Percentiles rank a stretch among this genome's conserved stretches.
These are phyloP conservation scores for Pipistrellus pygmaeus DNA, from an alignment of 2,797 vertebrate genomes.

Conservation along the genomic window DNA sequence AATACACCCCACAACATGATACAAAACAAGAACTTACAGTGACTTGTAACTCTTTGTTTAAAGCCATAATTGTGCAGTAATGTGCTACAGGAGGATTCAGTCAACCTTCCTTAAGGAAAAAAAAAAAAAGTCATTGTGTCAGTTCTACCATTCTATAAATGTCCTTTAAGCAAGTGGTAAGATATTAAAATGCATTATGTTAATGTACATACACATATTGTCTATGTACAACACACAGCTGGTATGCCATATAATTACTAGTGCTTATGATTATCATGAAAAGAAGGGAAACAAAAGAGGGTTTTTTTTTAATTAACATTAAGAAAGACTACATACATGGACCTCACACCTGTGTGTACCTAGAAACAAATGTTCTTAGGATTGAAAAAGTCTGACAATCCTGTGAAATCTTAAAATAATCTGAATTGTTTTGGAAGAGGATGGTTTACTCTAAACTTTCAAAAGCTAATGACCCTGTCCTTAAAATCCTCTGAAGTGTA, in stretches of 20 bases:
- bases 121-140: neutral
- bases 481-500: constrained; percentile 67
- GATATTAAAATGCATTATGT: constrained; percentile 49
- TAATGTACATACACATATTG: constrained; percentile 53
- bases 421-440: constrained; percentile 57
- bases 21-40: constrained; percentile 51
- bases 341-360: neutral
- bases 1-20: constrained; percentile 20
- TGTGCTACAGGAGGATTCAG: constrained; percentile 6
- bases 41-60: constrained; percentile 63
- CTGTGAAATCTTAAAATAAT: constrained; percentile 48
- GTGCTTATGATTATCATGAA: constrained; percentile 27
- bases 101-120: neutral
- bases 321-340: constrained; percentile 3
- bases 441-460: constrained; percentile 64
- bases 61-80: constrained; percentile 52
- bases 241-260: neutral
- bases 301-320: neutral
- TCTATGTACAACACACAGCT: constrained; percentile 52
- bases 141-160: constrained; percentile 48
- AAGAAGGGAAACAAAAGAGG: neutral
- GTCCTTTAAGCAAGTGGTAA: constrained; percentile 58
- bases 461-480: constrained; percentile 48
- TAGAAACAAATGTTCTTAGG: constrained; percentile 21
- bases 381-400: neutral